A percentile compares a stretch with the other conserved stretches of the same genome.
Conservation (phyloP, 2,113 vertebrate species). For the Miniopterus natalensis region DNA sequence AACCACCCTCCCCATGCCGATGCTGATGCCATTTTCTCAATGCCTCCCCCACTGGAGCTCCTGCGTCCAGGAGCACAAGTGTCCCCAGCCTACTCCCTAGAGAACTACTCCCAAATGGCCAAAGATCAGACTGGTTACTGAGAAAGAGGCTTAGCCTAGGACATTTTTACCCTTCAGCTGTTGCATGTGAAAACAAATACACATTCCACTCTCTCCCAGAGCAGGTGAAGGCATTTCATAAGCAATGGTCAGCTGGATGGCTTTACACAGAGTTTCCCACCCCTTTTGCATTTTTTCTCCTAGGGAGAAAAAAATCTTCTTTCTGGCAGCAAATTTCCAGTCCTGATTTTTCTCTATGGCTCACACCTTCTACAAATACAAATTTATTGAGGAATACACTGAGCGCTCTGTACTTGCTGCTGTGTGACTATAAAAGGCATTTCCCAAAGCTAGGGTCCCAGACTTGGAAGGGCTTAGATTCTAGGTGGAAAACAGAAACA, state of each 20-base stretch:
- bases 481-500: not conserved
- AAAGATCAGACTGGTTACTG: not conserved
- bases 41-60: accelerated
- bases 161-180: conserved; percentile 59
- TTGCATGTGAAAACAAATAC: not conserved
- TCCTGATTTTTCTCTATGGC: not conserved
- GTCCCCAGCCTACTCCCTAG: not conserved
- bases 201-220: not conserved
- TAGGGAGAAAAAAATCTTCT: not conserved
- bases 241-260: not conserved
- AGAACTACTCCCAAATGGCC: not conserved
- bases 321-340: not conserved
- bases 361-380: not conserved
- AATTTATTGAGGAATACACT: not conserved
- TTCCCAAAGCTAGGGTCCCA: not conserved
- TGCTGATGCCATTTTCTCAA: not conserved
- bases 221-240: conserved; percentile 10
- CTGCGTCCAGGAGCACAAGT: not conserved
- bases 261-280: not conserved
- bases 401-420: not conserved
- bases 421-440: not conserved
- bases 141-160: not conserved
- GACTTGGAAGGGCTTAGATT: not conserved
- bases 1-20: too few species aligned
- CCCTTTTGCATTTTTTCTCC: not conserved